These are phyloP conservation scores for Electrona antarctica DNA, from an alignment of 2,113 vertebrate species.

Conservation along the genomic window DNA sequence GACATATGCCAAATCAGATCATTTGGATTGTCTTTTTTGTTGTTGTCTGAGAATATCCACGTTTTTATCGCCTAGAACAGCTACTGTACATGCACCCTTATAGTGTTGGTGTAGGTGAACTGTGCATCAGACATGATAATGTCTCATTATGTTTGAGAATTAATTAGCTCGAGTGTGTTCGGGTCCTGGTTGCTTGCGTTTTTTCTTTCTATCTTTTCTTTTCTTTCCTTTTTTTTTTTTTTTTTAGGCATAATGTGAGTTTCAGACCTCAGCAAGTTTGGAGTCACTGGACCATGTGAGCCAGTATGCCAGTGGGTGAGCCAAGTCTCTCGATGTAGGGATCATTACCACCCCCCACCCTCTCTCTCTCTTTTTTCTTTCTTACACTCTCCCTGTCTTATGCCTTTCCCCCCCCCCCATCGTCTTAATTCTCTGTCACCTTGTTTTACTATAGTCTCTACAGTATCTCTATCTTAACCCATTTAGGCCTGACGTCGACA, in stretches of 20 bases:
- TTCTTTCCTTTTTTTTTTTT: constrained; percentile 46
- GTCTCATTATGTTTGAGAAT: constrained; percentile 67
- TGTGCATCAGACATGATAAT: constrained; percentile 62
- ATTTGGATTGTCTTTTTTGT: not conserved
- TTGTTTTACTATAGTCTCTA: constrained; percentile 11
- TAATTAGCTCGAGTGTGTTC: constrained; percentile 71
- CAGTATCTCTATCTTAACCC: not conserved
- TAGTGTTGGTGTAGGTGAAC: constrained; percentile 34
- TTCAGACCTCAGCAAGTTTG: constrained; percentile 78
- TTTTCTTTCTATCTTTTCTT: not conserved
- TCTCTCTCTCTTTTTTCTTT: constrained; percentile 44
- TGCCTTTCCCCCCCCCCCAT: not conserved
- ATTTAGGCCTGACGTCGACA: no score
- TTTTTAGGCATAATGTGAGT: constrained; percentile 64
- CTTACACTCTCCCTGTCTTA: constrained; percentile 4
- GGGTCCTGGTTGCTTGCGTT: constrained; percentile 65
- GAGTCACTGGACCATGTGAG: constrained; percentile 65
- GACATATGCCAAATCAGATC: no score
- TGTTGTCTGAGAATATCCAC: constrained; percentile 20
- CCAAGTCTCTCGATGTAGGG: constrained; percentile 74
- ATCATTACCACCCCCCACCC: constrained; percentile 70
- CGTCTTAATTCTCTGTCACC: constrained; percentile 20
- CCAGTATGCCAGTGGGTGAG: constrained; percentile 77
- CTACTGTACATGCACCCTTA: constrained; percentile 19
- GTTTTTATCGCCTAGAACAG: constrained; percentile 9